Evolutionary conservation across 2,797 vertebrate genomes (phyloP), one percentile per base, ranked within the genome.

Genomic region (Gallirallus australis): DNA sequence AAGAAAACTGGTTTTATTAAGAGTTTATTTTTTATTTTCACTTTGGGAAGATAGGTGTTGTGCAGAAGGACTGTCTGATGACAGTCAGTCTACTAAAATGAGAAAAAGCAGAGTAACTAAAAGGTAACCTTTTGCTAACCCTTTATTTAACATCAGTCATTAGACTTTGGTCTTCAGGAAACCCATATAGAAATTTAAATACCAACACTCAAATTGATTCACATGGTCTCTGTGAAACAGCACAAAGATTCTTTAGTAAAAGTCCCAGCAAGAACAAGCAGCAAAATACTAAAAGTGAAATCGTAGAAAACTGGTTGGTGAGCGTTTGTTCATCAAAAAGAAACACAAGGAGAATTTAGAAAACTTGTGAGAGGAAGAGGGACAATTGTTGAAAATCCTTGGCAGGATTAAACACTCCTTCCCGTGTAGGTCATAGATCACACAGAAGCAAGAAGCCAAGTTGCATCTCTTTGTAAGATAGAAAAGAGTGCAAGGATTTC

Each of bases 401-500:
- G 5, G 8, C 47, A n/a, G n/a, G 45, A n/a, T 82, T 80, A 45
- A 45, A 35, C 8, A 21, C 18, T 50, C 33, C 13, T 88, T 79
- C 9, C 16, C 7, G 16, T 75, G 30, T 35, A 80, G 9, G 14
- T 75, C 61, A 78, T 61, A 85, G 91, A 92, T 77, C 40, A 84
- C 7, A 88, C 2, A 53, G 25, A 90, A 30, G 6, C 76, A 25
- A 68, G 42, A 91, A 91, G 91, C 71, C 40, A 91, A 79, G 31
- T 0, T 68, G 21, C 50, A 80, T 68, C 57, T 68, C 33, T 71
- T 56, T 52, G 19, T 61, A 83, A 91, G 63, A 47, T 6, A 92
- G 45, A 73, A 89, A 90, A 56, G 31, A 28, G 66, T 39, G 54
- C 19, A 84, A 89, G 82, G 21, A 57, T 87, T 92, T 92, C 95